These are phyloP conservation scores for Lethocerus indicus DNA, from an alignment of 1,140 invertebrate species.

Conservation along the genomic window DNA sequence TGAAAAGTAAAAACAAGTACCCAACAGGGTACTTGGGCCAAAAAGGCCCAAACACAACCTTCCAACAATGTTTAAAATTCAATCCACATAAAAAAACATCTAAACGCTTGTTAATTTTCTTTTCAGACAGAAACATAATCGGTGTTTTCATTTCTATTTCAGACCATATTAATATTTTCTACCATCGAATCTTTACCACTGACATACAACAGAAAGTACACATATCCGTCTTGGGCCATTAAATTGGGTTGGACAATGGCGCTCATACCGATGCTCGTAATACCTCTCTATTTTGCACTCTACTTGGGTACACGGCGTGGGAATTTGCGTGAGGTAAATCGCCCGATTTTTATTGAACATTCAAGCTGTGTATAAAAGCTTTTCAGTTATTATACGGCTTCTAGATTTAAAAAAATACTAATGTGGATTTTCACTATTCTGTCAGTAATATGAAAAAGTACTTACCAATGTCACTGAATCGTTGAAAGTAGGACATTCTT, in stretches of 20 bases:
- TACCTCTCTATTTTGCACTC: conserved; percentile 46
- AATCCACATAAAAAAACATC: neutral
- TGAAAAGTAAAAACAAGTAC: no score
- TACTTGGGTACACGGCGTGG: conserved; percentile 27
- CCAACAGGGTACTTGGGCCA: no score
- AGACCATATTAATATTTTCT: conserved; percentile 56
- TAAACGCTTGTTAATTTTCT: neutral
- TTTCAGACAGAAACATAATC: neutral
- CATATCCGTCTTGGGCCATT: conserved; percentile 58
- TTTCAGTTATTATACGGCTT: no score
- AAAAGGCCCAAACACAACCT: no score
- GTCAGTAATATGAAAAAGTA: no score
- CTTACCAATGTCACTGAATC: no score
- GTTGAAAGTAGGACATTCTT: no score
- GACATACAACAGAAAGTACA: conserved; percentile 41
- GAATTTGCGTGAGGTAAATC: conserved; percentile 33
- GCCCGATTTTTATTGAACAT: no score
- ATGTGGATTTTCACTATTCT: no score
- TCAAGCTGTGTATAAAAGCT: no score
- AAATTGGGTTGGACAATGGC: conserved; percentile 51
- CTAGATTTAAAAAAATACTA: no score
- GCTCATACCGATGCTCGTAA: conserved; percentile 55
- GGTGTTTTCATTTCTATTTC: conserved; percentile 17
- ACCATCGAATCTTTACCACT: conserved; percentile 45
- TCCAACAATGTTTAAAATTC: neutral